Percentiles rank a stretch among this genome's conserved stretches.
phyloP scores from a whole-genome alignment of 2,888 invertebrate genomes.

The Eumacrocentrus americanus region DNA sequence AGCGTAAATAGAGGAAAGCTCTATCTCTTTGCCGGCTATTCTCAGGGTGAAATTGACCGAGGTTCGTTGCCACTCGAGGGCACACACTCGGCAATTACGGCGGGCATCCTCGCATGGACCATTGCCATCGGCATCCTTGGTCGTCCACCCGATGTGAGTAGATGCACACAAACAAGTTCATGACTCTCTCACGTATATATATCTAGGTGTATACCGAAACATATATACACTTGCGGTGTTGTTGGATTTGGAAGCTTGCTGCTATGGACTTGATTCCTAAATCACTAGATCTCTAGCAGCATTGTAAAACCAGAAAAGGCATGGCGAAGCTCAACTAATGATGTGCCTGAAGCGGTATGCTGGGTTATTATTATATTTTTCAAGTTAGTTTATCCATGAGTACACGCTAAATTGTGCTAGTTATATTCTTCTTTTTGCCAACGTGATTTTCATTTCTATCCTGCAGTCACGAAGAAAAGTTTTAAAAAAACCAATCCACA shows the following conservation, averaged over 20 bases:
- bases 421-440: constrained; percentile 1
- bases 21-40: background rate
- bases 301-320: background rate
- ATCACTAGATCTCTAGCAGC: constrained; percentile 8
- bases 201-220: constrained; percentile 2
- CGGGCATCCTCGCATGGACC: constrained; percentile 15
- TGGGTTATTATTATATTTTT: background rate
- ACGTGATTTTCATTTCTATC: constrained; percentile 11
- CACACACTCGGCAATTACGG: constrained; percentile 16
- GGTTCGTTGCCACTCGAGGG: constrained; percentile 15
- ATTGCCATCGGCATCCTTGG: constrained; percentile 24
- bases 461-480: background rate
- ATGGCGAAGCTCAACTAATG: background rate
- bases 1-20: constrained; percentile 10
- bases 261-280: constrained; percentile 1
- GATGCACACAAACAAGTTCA: background rate
- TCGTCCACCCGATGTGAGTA: constrained; percentile 1
- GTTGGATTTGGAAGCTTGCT: background rate
- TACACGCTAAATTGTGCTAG: no score
- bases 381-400: no score
- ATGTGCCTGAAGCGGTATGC: background rate
- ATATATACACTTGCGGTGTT: background rate
- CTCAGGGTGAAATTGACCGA: constrained; percentile 21
- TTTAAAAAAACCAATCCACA: background rate
- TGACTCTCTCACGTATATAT: background rate